Evolutionary conservation across 2,113 vertebrate genomes (phyloP).

Genomic region (Corynorhinus townsendii): DNA sequence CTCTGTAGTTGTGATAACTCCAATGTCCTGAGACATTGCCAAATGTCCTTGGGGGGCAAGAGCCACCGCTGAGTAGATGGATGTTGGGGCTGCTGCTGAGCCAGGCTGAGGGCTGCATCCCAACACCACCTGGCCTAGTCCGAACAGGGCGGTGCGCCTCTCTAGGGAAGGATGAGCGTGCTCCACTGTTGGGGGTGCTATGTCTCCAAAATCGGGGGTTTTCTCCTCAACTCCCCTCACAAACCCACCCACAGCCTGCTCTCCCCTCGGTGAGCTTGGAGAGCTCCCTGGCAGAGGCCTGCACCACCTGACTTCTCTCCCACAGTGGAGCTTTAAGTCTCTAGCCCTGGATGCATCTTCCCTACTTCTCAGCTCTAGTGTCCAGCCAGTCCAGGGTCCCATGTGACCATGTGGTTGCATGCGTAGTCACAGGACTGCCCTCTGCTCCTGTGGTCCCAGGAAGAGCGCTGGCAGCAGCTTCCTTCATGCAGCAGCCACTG

Average conservation of each 20-base stretch:
- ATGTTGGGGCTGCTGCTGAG: not conserved
- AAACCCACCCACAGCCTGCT: not conserved
- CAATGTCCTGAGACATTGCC: not conserved
- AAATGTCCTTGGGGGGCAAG: too few relatives aligned
- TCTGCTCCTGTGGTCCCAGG: not conserved
- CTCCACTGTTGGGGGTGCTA: not conserved
- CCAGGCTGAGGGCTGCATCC: not conserved
- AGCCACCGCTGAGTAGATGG: accelerated
- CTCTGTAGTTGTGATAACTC: not conserved
- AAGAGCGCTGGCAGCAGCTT: not conserved
- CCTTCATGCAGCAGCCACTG: not conserved
- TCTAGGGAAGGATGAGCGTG: not conserved
- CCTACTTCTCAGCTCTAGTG: not conserved
- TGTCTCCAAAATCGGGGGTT: not conserved
- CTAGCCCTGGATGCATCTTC: not conserved
- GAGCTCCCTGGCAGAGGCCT: not conserved
- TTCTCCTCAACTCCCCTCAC: not conserved
- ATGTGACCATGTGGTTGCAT: not conserved
- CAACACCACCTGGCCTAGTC: not conserved
- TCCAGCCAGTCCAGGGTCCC: not conserved
- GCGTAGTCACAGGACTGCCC: not conserved
- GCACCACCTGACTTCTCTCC: not conserved
- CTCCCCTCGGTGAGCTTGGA: not conserved
- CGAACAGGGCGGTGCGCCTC: accelerated
- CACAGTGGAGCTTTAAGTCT: not conserved